Percentiles rank a stretch among this genome's conserved stretches.
These are phyloP conservation scores for Mythimna pallens DNA, from an alignment of 2,888 invertebrate genomes.

Conservation along the genomic window DNA sequence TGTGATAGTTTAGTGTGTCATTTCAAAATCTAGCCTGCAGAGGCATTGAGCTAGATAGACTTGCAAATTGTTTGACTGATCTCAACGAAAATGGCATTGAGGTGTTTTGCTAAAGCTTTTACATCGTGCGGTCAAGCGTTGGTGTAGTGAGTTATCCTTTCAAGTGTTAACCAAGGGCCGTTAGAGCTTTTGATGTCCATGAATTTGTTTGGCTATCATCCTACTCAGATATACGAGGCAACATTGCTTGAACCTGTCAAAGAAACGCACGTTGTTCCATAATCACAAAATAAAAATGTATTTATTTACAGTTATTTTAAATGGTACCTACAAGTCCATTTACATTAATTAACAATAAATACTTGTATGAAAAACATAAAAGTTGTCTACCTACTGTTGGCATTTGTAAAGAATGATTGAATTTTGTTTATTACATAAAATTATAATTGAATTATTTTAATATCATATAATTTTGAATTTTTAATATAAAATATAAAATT, in stretches of 20 bases:
- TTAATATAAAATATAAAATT: too few relatives aligned
- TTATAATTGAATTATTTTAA: too few relatives aligned
- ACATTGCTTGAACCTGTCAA: not conserved
- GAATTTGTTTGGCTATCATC: conserved; percentile 17
- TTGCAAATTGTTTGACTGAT: not conserved
- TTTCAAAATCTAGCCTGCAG: not conserved
- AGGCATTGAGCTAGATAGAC: not conserved
- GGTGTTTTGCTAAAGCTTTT: conserved; percentile 13
- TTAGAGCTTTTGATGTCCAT: conserved; percentile 15
- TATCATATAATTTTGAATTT: too few relatives aligned
- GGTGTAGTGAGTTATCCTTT: conserved; percentile 3
- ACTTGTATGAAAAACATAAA: too few relatives aligned
- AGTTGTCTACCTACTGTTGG: too few relatives aligned
- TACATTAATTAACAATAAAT: too few relatives aligned
- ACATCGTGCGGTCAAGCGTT: not conserved
- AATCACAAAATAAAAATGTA: not conserved
- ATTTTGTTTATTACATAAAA: too few relatives aligned
- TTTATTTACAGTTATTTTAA: too few relatives aligned
- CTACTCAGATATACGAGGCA: conserved; percentile 4
- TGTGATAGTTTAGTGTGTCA: too few relatives aligned
- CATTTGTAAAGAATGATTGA: too few relatives aligned
- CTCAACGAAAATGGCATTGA: not conserved
- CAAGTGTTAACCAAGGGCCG: conserved; percentile 3
- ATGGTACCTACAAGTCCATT: too few relatives aligned
- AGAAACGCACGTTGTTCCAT: not conserved